Percentiles rank a stretch among this genome's conserved stretches.
phyloP scores from a whole-genome alignment of 1,140 invertebrate genomes.

The Rhagoletis zephyria region DNA sequence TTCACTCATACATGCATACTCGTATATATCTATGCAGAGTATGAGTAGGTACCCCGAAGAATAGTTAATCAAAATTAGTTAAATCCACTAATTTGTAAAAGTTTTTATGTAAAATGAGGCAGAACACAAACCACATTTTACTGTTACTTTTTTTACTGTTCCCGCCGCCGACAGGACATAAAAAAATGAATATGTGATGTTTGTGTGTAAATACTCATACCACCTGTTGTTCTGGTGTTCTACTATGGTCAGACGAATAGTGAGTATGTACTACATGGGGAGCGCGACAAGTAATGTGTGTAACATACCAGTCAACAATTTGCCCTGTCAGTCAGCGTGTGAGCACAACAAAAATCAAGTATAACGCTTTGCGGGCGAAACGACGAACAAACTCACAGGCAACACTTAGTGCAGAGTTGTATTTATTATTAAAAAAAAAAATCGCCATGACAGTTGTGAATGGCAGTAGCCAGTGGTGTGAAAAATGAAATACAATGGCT shows the following conservation, averaged over 20 bases:
- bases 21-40: background rate
- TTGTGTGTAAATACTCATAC: background rate
- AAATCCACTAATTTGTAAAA: slow-evolving; percentile 48
- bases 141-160: too few relatives aligned
- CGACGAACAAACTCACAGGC: background rate
- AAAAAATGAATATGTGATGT: background rate
- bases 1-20: background rate
- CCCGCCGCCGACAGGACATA: background rate
- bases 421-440: background rate
- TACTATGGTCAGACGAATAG: background rate
- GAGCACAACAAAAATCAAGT: background rate
- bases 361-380: too few relatives aligned
- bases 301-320: slow-evolving; percentile 18
- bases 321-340: background rate
- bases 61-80: slow-evolving; percentile 46
- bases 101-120: slow-evolving; percentile 10
- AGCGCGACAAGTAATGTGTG: background rate
- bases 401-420: background rate
- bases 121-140: slow-evolving; percentile 13
- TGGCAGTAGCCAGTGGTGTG: background rate
- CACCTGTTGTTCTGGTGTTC: slow-evolving; percentile 9
- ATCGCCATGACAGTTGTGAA: slow-evolving; percentile 2
- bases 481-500: background rate
- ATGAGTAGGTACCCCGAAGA: background rate
- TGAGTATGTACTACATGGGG: background rate